Base-by-base conservation (phyloP, 2,113 vertebrate species). In the Cichladusa arquata region DNA sequence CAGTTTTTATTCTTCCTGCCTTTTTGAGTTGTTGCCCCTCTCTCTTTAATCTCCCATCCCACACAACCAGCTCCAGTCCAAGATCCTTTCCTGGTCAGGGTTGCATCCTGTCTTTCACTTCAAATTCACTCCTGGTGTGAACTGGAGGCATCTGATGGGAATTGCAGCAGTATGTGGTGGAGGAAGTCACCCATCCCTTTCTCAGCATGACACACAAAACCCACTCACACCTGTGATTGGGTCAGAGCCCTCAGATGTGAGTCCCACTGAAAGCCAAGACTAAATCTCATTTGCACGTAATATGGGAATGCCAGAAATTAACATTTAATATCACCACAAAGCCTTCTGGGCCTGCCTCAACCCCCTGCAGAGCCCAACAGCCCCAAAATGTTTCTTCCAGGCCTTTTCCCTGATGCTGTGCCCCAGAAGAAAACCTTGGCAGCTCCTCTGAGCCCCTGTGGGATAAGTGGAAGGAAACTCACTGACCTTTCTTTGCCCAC, bases 401-500 rank as follows among this genome's bases (percentile, higher is more conserved):
- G 53, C 44, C 44, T 94, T 45, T 92, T 64, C 51, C 88, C 82
- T 28, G 58, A 94, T 82, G 94, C 70, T 71, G 12, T 79, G 7
- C 19, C 57, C 50, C 29, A 60, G 72, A 92, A 93, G 76, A 29
- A 88, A 92, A 67, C 24, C 74, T 3, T 73, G 64, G 74, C 56
- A 88, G 81, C 22, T 84, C 17, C 29, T 45, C 47, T 2, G 18
- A 71, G 8, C 72, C 66, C 17, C 7, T 53, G 53, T 71, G 74
- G 73, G 76, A 23, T 8, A 54, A 61, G 11, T 11, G 44, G 70
- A 51, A 31, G 60, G 83, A 67, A 91, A 51, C 0, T 2, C 31
- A 96, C 98, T 70, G 42, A 99, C 99, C 99, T 98, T 97, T 98
- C 96, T 99, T 99, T 23, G 99, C 99, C 51, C 94, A 93, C 78